Evolutionary conservation across 2,888 invertebrate genomes (phyloP), one percentile per base, ranked within the genome.

Genomic region (Cheilosia grossa): DNA sequence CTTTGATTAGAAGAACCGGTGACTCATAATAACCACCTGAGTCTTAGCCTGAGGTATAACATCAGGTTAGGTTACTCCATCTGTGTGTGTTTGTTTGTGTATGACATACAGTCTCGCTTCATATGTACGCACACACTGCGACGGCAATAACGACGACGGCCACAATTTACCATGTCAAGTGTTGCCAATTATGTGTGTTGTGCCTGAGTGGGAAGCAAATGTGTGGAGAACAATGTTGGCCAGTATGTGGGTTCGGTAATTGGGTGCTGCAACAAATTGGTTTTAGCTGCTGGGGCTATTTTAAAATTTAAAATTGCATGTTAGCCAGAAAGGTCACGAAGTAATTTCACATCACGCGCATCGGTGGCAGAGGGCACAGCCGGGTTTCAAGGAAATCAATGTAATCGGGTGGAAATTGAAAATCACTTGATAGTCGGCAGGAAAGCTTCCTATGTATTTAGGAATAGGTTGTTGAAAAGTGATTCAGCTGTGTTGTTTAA

Each of bases 21-120:
- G 83, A 83, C 64, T 79, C 83, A 80, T 73, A 67, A 69, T 74
- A 74, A 83, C 73, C 82, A 67, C 66, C 66, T 59, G 74, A 17
- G 58, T 13, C 42, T 44, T 37, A 44, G 24, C 24, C 42, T 44
- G 44, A 44, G 24, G 51, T 40, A n/a, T n/a, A 64, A 75, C 59
- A 82, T 77, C 82, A 66, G 82, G 82, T 82, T 73, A 63, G 61
- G 42, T 78, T 80, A 75, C 70, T 24, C 54, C 75, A 70, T 56
- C 70, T 61, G 56, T 75, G 74, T 69, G 73, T 58, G 69, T n/a
- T n/a, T n/a, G n/a, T n/a, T n/a, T 63, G 53, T 74, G 73, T 64
- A 44, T 53, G 10, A 21, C 49, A 49, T 13, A 13, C 53, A 19
- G 33, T 21, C 51, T n/a, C 5, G 40, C 17, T 15, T 5, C 5